These are phyloP conservation scores for Drosophila pachea DNA, from an alignment of 1,140 invertebrate species.

Conservation along the genomic window DNA sequence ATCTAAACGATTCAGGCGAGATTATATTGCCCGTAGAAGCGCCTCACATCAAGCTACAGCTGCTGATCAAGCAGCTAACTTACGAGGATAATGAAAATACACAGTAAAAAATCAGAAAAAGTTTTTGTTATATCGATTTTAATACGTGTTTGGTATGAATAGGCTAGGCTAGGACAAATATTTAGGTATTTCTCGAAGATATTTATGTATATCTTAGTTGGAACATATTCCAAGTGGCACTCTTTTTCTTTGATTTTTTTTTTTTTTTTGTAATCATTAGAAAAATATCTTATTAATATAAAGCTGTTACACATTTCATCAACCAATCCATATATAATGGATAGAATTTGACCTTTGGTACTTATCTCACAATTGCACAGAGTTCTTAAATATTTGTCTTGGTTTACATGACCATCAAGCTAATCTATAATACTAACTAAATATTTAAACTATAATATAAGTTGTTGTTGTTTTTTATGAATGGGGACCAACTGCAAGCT, in stretches of 20 bases:
- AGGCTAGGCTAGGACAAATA: slow-evolving; percentile 9
- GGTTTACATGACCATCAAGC: neutral
- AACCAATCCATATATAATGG: neutral
- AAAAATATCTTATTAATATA: too few species aligned
- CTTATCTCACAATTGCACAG: neutral
- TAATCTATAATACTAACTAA: neutral
- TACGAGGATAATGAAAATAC: slow-evolving; percentile 9
- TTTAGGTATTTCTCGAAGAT: neutral
- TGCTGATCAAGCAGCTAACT: slow-evolving; percentile 79
- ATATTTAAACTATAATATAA: neutral
- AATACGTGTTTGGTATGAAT: neutral
- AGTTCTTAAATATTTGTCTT: slow-evolving; percentile 1
- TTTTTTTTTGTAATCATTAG: too few species aligned
- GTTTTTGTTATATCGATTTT: neutral
- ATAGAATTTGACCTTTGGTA: neutral
- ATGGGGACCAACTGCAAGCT: slow-evolving; percentile 65
- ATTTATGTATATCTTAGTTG: neutral
- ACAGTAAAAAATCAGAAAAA: slow-evolving; percentile 5
- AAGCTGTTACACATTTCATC: neutral
- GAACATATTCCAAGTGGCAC: neutral
- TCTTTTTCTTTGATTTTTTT: neutral
- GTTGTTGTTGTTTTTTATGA: slow-evolving; percentile 36
- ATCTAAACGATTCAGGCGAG: slow-evolving; percentile 81
- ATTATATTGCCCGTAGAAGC: slow-evolving; percentile 80
- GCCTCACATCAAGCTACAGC: slow-evolving; percentile 83